A percentile compares a stretch with the other conserved stretches of the same genome.
Conservation (phyloP, 2,888 invertebrate species). For the Coenonympha glycerion region DNA sequence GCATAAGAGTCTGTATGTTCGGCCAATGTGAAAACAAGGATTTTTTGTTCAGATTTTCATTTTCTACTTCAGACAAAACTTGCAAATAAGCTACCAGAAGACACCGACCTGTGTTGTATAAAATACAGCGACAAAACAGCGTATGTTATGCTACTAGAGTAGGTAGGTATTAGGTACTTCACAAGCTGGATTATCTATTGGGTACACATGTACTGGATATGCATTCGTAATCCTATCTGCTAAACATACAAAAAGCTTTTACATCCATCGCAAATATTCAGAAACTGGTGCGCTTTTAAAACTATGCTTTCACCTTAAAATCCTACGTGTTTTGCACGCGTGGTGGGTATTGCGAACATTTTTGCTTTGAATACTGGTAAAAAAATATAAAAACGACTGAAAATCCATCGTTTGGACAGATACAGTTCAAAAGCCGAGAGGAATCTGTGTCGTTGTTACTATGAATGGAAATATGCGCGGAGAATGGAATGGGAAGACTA, state of each 20-base stretch:
- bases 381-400: neutral
- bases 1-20: no score
- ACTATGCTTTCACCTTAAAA: neutral
- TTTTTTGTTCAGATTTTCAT: no score
- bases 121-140: no score
- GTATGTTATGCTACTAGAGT: no score
- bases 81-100: no score
- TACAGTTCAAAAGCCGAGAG: neutral
- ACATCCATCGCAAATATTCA: conserved; percentile 2
- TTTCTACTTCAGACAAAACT: no score
- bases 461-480: neutral
- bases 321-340: neutral
- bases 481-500: neutral
- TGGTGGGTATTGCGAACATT: neutral
- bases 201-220: neutral
- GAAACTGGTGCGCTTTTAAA: neutral
- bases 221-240: neutral
- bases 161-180: no score
- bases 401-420: conserved; percentile 1
- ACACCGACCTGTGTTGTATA: no score
- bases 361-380: neutral
- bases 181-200: no score
- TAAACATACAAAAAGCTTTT: neutral
- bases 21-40: no score
- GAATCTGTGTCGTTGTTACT: neutral